Evolutionary conservation across 2,888 invertebrate species (phyloP), one percentile per base, ranked within the genome.

Genomic region (Clitarchus hookeri): DNA sequence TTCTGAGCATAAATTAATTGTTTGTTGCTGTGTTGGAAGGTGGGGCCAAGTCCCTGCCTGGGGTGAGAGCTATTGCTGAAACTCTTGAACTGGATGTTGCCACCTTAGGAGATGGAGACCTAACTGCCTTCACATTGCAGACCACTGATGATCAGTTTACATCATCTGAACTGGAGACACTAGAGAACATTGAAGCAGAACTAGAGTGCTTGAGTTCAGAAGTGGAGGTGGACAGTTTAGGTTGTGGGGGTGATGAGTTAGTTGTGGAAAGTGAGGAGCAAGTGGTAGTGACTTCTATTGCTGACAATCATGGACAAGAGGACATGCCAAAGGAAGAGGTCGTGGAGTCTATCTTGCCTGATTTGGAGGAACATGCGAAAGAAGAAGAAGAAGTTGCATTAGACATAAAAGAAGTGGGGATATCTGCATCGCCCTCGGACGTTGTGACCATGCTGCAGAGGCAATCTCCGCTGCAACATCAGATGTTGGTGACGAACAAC

Each of bases 151-250:
- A 91, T 86, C 91, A 91, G 83, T 88, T 87, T 44, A 86, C 88
- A 25, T 84, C 88, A 89, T 84, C 87, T 0, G 92, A 92, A 53
- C 91, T 92, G 88, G 92, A 92, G 87, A 90, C 91, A 23, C 90
- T 92, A 78, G 92, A 91, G n/a, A 91, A 91, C 85, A 91, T 92
- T 86, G 91, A 92, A 88, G 91, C 91, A 0, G 92, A 92, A 88
- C 88, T 92, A 53, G 91, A 92, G 91, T 91, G 86, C n/a, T 90
- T 91, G 88, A 90, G 91, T 44, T 84, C 87, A 13, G 48, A 85
- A 65, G 86, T 86, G 36, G 86, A 85, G 53, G 87, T 87, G 48
- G 87, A 85, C 25, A 83, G 78, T 23, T 79, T 87, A 36, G 87
- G 85, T 6, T 83, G 80, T 36, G 86, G 86, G 53, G 86, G 86